Evolutionary conservation across 37 sponge, comb jelly and placozoan species (phyloP).

Genomic region (Hormiphora californensis): DNA sequence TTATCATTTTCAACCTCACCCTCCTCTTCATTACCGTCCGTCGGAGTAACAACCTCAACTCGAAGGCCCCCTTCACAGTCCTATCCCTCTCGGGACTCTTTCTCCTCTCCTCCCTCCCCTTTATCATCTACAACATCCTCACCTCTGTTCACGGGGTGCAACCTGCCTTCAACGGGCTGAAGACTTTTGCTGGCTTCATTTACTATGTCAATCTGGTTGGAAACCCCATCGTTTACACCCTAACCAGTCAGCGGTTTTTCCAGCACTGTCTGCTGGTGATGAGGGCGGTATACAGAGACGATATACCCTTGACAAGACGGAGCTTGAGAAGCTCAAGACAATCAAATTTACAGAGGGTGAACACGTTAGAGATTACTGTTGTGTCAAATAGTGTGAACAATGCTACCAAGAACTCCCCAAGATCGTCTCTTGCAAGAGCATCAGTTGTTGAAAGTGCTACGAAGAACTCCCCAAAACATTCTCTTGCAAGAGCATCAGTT

Average conservation of each 20-base stretch:
- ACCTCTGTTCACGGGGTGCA: not conserved
- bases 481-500: no score
- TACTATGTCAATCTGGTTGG: not conserved
- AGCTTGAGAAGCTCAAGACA: no score
- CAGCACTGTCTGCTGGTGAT: no score
- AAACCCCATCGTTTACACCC: not conserved
- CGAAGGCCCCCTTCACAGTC: not conserved
- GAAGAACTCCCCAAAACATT: no score
- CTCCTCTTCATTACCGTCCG: not conserved
- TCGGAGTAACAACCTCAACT: not conserved
- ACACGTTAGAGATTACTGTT: no score
- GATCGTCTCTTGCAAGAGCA: no score
- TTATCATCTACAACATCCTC: not conserved
- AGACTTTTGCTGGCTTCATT: not conserved
- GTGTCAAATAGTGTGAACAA: no score
- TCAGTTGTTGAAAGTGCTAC: no score
- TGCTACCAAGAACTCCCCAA: no score
- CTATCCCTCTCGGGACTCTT: not conserved
- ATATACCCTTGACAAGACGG: no score
- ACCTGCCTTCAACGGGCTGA: not conserved
- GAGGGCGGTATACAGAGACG: no score
- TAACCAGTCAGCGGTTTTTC: not conserved
- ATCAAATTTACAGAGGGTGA: no score
- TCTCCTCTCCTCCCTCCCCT: not conserved
- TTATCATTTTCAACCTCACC: not conserved